Conservation (phyloP, 2,888 invertebrate species). For the Caenorhabditis virilis region DNA sequence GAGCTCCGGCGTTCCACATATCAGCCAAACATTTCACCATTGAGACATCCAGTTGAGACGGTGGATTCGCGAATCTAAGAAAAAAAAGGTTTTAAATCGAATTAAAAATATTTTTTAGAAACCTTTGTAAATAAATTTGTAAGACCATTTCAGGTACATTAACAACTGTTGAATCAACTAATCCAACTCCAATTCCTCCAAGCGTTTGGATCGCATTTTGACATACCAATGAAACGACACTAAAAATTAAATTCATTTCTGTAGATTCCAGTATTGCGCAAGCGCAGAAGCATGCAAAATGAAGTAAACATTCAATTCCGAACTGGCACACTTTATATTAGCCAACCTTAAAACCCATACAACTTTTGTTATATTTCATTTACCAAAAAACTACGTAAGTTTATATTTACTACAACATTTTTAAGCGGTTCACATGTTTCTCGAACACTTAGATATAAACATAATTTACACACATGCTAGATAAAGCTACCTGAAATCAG, state of each 20-base stretch:
- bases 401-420: neutral
- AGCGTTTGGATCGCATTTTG: conserved; percentile 96
- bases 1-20: conserved; percentile 84
- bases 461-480: neutral
- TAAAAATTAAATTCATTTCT: conserved; percentile 70
- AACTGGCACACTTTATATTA: too few relatives aligned
- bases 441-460: neutral
- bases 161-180: conserved; percentile 44
- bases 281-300: too few relatives aligned
- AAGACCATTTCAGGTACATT: conserved; percentile 62
- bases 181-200: conserved; percentile 84
- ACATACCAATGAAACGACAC: conserved; percentile 88
- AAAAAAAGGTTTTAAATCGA: conserved; percentile 71
- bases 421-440: too few relatives aligned
- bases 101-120: conserved; percentile 2
- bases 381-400: neutral
- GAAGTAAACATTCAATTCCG: too few relatives aligned
- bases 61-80: conserved; percentile 93
- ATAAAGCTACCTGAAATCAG: conserved; percentile 25
- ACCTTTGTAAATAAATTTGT: conserved; percentile 50
- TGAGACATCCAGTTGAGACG: conserved; percentile 86
- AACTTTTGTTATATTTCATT: too few relatives aligned
- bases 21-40: conserved; percentile 97
- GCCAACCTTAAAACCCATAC: too few relatives aligned
- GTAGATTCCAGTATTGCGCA: too few relatives aligned